Evolutionary conservation across 1,140 invertebrate species (phyloP).

Genomic region (Drosophila pachea): DNA sequence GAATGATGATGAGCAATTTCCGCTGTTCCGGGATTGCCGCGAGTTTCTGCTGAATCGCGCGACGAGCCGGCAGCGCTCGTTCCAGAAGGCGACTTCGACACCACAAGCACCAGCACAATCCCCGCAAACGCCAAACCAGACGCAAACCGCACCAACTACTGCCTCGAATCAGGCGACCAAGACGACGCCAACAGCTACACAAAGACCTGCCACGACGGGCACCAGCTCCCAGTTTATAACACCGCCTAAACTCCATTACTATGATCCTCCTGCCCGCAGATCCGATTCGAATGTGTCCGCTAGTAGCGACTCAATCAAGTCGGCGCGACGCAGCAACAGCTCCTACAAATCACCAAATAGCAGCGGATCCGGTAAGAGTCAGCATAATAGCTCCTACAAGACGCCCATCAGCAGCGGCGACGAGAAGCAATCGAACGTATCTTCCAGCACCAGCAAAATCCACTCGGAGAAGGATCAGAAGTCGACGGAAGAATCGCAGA

Average conservation of each 20-base stretch:
- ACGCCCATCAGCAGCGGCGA: conserved; percentile 29
- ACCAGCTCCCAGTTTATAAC: conserved; percentile 24
- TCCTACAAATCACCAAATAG: conserved; percentile 23
- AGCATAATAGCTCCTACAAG: conserved; percentile 15
- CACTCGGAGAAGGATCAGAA: conserved; percentile 4
- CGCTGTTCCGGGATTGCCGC: conserved; percentile 77
- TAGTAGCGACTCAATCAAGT: conserved; percentile 16
- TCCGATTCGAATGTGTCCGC: conserved; percentile 45
- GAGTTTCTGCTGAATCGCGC: conserved; percentile 76
- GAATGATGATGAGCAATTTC: conserved; percentile 78
- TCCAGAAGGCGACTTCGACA: conserved; percentile 65
- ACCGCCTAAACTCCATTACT: conserved; percentile 8
- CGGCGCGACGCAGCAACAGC: conserved; percentile 1
- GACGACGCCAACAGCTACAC: conserved; percentile 33
- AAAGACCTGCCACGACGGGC: conserved; percentile 18
- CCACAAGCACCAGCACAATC: conserved; percentile 14
- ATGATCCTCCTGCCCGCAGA: conserved; percentile 51
- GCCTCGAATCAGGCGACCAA: too few species aligned
- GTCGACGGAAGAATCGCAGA: conserved; percentile 46
- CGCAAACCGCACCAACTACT: conserved; percentile 23
- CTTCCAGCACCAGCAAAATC: conserved; percentile 16
- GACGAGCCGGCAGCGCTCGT: conserved; percentile 69
- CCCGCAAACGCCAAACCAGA: conserved; percentile 12
- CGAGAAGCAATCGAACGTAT: conserved; percentile 40
- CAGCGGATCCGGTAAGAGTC: conserved; percentile 10